These are phyloP conservation scores for Candoia aspera DNA, from an alignment of 2,113 vertebrate species.

Conservation along the genomic window DNA sequence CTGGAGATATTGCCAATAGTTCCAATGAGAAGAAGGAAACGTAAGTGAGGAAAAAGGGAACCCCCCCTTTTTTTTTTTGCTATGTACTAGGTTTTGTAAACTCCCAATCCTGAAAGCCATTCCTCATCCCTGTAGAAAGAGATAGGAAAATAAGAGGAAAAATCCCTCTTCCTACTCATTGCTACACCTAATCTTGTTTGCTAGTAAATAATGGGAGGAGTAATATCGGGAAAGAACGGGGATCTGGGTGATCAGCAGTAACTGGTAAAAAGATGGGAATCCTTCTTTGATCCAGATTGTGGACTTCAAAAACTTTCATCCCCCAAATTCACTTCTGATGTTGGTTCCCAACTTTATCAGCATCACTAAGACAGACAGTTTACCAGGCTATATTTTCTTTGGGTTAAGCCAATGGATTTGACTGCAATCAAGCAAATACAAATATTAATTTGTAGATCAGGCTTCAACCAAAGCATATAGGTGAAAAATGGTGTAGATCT, in stretches of 20 bases:
- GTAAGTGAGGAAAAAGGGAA: not conserved
- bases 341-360: not conserved
- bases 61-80: not conserved
- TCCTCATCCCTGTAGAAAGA: not conserved
- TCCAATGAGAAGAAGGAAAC: not conserved
- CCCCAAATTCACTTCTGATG: not conserved
- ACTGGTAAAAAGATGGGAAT: not conserved
- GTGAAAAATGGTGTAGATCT: not conserved
- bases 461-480: not conserved
- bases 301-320: not conserved
- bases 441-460: not conserved
- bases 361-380: not conserved
- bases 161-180: not conserved
- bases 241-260: not conserved
- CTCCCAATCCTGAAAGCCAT: not conserved
- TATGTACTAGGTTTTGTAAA: not conserved
- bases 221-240: not conserved
- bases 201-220: not conserved
- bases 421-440: not conserved
- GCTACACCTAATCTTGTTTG: too few species aligned
- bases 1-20: not conserved
- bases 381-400: not conserved
- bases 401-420: not conserved
- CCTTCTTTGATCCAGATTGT: not conserved
- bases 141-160: not conserved